phyloP scores from a whole-genome alignment of 2,113 vertebrate genomes.

The Murina feae region DNA sequence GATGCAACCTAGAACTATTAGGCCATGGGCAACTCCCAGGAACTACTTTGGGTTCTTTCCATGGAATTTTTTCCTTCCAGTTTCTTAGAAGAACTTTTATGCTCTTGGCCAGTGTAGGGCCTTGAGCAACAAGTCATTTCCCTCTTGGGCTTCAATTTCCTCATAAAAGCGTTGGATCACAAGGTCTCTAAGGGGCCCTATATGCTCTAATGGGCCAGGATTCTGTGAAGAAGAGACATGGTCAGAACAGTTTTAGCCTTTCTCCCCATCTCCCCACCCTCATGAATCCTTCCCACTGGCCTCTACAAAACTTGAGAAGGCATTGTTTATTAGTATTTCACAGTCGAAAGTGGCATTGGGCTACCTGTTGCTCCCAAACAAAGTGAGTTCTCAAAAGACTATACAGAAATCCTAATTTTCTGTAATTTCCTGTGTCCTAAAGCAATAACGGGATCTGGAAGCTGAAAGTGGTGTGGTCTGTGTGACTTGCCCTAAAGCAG shows the following conservation, averaged over 20 bases:
- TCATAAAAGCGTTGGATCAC: not conserved
- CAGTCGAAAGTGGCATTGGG: not conserved
- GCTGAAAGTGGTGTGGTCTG: not conserved
- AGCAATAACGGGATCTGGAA: not conserved
- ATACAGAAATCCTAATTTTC: not conserved
- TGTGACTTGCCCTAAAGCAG: slow-evolving; percentile 1
- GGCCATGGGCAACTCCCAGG: not conserved
- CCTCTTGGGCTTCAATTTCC: not conserved
- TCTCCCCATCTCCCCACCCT: not conserved
- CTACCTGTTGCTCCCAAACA: not conserved
- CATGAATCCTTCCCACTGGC: not conserved
- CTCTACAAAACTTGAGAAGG: not conserved
- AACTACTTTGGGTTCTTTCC: not conserved
- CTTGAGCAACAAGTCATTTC: not conserved
- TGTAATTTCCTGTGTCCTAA: not conserved
- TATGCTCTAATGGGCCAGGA: not conserved
- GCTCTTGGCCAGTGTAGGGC: not conserved
- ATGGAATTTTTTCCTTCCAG: not conserved
- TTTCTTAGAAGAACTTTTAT: slow-evolving; percentile 11
- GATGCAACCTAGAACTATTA: not conserved
- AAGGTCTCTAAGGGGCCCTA: not conserved
- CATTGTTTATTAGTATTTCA: not conserved
- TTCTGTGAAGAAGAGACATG: not conserved
- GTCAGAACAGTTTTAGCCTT: not conserved
- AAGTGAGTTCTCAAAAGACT: not conserved